These are phyloP conservation scores for Amphipyra berbera DNA, from an alignment of 2,888 invertebrate species.

Conservation along the genomic window DNA sequence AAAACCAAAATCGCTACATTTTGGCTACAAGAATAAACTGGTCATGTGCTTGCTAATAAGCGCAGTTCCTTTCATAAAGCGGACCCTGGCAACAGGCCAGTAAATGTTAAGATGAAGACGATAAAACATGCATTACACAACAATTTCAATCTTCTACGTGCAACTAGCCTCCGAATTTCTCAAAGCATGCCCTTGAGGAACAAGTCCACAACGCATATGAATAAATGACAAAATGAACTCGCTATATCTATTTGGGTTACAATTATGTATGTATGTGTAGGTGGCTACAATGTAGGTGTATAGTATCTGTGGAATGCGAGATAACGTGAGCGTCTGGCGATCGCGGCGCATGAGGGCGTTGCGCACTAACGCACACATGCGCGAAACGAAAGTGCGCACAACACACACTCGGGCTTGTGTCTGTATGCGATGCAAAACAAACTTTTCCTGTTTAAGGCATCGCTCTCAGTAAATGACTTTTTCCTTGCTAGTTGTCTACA, in stretches of 20 bases:
- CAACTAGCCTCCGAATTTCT: slow-evolving; percentile 16
- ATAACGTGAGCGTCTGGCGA: slow-evolving; percentile 68
- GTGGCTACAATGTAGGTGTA: slow-evolving; percentile 63
- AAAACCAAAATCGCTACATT: slow-evolving; percentile 4
- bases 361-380: slow-evolving; percentile 61
- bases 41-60: slow-evolving; percentile 21
- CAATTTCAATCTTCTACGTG: slow-evolving; percentile 32
- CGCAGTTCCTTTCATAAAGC: not conserved
- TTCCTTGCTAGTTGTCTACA: slow-evolving; percentile 37
- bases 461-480: slow-evolving; percentile 53
- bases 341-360: slow-evolving; percentile 64
- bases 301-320: slow-evolving; percentile 65
- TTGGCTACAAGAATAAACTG: slow-evolving; percentile 5
- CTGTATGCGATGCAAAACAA: slow-evolving; percentile 58
- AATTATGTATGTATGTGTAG: slow-evolving; percentile 59
- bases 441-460: slow-evolving; percentile 64
- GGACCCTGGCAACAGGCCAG: slow-evolving; percentile 20
- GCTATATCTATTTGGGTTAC: slow-evolving; percentile 61
- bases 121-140: slow-evolving; percentile 35
- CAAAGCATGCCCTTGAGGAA: slow-evolving; percentile 45
- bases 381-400: slow-evolving; percentile 61
- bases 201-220: slow-evolving; percentile 30
- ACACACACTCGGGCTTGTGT: slow-evolving; percentile 44
- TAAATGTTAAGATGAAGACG: slow-evolving; percentile 19
- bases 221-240: slow-evolving; percentile 43